Percentiles rank a stretch among this genome's conserved stretches.
Evolutionary conservation across 2,113 vertebrate species (phyloP).

Genomic region (Axis porcinus): DNA sequence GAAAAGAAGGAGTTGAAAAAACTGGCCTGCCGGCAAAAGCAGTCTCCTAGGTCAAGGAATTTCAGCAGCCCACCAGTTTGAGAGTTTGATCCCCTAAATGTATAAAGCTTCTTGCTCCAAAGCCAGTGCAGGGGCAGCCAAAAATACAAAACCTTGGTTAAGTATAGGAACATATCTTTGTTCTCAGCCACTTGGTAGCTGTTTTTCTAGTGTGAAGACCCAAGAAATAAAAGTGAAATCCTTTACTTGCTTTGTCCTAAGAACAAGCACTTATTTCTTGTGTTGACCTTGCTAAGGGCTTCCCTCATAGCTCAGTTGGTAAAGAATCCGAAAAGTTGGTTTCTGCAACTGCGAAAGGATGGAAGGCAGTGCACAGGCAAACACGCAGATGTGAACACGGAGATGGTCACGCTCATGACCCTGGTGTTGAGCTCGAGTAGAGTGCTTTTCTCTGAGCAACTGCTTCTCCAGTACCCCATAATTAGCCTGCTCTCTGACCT

Average conservation of each 20-base stretch:
- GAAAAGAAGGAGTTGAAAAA: background rate
- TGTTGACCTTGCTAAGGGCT: background rate
- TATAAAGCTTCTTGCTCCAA: background rate
- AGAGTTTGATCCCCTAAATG: background rate
- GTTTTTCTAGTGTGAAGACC: slow-evolving; percentile 19
- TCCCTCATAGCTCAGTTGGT: background rate
- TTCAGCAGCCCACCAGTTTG: background rate
- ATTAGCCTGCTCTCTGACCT: slow-evolving; percentile 36
- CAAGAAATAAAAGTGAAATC: background rate
- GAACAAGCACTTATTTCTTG: background rate
- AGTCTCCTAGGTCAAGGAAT: background rate
- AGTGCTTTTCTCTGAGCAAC: slow-evolving; percentile 16
- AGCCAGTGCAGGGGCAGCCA: background rate
- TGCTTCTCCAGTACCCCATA: slow-evolving; percentile 1
- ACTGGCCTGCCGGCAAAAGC: background rate
- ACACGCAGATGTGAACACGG: background rate
- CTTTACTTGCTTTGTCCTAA: background rate
- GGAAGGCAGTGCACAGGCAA: background rate
- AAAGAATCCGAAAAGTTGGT: background rate
- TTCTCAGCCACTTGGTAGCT: background rate
- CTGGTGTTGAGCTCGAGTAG: background rate
- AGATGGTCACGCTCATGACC: background rate
- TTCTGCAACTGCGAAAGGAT: background rate
- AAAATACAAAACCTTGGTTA: background rate
- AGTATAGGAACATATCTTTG: background rate